A percentile compares a stretch with the other conserved stretches of the same genome.
Conservation (phyloP, 2,888 invertebrate species). For the Cryptosula pallasiana region DNA sequence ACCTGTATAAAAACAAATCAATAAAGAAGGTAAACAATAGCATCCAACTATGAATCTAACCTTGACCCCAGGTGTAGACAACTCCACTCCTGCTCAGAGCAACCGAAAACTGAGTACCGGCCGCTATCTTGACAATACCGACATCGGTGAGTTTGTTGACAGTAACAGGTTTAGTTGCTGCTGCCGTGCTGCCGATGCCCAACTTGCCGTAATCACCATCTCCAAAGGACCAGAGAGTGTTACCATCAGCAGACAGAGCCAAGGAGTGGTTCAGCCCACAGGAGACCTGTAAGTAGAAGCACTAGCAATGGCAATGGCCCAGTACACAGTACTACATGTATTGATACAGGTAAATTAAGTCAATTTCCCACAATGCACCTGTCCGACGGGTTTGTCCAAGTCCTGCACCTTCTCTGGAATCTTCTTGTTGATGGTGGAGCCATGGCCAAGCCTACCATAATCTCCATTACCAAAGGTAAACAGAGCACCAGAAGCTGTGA, state of each 20-base stretch:
- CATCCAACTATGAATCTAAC: slow-evolving; percentile 29
- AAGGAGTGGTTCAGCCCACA: slow-evolving; percentile 65
- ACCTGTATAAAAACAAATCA: no score
- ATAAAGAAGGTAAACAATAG: not conserved
- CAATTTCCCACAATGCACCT: slow-evolving; percentile 33
- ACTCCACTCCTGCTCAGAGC: slow-evolving; percentile 61
- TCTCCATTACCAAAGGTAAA: slow-evolving; percentile 66
- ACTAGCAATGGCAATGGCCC: no score
- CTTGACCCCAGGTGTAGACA: slow-evolving; percentile 61
- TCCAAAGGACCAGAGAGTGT: slow-evolving; percentile 63
- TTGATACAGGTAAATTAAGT: no score
- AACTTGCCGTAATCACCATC: slow-evolving; percentile 65
- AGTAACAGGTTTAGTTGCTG: slow-evolving; percentile 53
- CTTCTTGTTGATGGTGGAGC: slow-evolving; percentile 62
- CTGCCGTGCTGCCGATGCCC: slow-evolving; percentile 51
- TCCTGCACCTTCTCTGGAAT: slow-evolving; percentile 60
- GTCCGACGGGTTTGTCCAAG: slow-evolving; percentile 57
- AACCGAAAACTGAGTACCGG: slow-evolving; percentile 63
- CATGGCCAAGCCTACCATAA: slow-evolving; percentile 61
- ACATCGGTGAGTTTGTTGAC: slow-evolving; percentile 59
- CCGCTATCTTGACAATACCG: slow-evolving; percentile 60
- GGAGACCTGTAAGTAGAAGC: slow-evolving; percentile 51
- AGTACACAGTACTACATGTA: no score
- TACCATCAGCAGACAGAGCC: slow-evolving; percentile 60
- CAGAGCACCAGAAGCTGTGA: slow-evolving; percentile 62